A percentile compares a stretch with the other conserved stretches of the same genome.
Evolutionary conservation across 2,888 invertebrate genomes (phyloP).

Genomic region (Lissocephala sabroskyi): DNA sequence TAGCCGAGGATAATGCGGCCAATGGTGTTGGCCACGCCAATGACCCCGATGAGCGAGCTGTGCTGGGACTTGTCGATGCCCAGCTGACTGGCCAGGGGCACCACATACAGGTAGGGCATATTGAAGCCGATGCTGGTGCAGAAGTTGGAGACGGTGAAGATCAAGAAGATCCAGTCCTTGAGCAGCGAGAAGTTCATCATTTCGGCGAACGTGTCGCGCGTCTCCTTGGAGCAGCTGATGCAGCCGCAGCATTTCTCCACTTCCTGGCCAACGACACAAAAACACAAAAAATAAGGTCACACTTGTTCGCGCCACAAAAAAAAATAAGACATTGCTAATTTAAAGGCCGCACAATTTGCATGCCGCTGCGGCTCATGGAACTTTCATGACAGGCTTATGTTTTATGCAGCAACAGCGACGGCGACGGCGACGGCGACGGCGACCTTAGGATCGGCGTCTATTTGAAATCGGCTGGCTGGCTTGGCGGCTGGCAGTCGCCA

Average conservation of each 20-base stretch:
- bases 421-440: neutral
- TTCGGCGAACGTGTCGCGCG: conserved; percentile 80
- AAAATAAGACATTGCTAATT: no score
- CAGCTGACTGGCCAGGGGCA: conserved; percentile 79
- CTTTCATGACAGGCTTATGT: no score
- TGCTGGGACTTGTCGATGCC: conserved; percentile 76
- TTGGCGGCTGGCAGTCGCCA: neutral
- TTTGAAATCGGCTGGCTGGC: neutral
- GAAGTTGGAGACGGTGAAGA: conserved; percentile 95
- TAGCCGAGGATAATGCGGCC: conserved; percentile 91
- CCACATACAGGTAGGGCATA: conserved; percentile 91
- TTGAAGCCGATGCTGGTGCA: conserved; percentile 91
- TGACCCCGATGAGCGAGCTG: conserved; percentile 83
- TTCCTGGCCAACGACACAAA: no score
- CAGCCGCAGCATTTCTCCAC: conserved; percentile 74
- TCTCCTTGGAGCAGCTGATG: conserved; percentile 80
- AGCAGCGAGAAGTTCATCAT: conserved; percentile 92
- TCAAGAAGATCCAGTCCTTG: conserved; percentile 87
- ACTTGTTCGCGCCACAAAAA: no score
- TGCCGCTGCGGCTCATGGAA: no score
- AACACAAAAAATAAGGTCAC: no score
- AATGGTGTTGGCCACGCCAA: conserved; percentile 91
- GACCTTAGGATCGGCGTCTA: neutral
- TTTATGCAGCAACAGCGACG: neutral
- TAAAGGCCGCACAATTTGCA: no score